Conservation (phyloP, 2,888 invertebrate genomes). For the Neelides folsomi region DNA sequence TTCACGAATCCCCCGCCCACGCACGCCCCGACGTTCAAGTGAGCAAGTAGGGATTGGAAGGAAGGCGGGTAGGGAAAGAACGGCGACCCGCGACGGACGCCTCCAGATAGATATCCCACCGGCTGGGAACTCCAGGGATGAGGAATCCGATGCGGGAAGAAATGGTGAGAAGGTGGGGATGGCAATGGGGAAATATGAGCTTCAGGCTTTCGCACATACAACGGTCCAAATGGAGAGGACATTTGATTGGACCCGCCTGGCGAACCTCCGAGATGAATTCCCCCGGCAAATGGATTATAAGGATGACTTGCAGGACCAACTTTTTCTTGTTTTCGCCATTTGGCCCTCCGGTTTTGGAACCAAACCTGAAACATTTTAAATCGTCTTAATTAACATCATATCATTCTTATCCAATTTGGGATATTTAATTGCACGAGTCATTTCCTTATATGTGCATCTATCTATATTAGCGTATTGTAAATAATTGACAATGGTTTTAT, state of each 20-base stretch:
- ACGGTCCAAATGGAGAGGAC: constrained; percentile 66
- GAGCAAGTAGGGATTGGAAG: constrained; percentile 35
- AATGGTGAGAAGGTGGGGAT: constrained; percentile 18
- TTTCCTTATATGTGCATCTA: too few relatives aligned
- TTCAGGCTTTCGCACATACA: constrained; percentile 47
- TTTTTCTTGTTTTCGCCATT: constrained; percentile 87
- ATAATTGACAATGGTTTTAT: too few relatives aligned
- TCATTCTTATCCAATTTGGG: too few relatives aligned
- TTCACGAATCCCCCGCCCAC: too few relatives aligned
- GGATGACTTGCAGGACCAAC: constrained; percentile 82
- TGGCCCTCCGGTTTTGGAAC: constrained; percentile 84
- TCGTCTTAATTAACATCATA: too few relatives aligned
- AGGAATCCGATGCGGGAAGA: constrained; percentile 24
- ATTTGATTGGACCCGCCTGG: constrained; percentile 50
- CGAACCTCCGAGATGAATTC: constrained; percentile 47
- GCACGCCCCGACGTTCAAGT: background rate
- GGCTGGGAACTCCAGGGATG: constrained; percentile 40
- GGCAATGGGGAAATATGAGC: constrained; percentile 19
- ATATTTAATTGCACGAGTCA: too few relatives aligned
- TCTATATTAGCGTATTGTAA: too few relatives aligned
- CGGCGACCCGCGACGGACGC: background rate
- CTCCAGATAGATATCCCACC: constrained; percentile 42
- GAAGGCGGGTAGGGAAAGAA: constrained; percentile 36
- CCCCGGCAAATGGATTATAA: constrained; percentile 59
- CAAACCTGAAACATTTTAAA: constrained; percentile 56